Evolutionary conservation across 2,113 vertebrate species (phyloP).

Genomic region (Capreolus pygargus): DNA sequence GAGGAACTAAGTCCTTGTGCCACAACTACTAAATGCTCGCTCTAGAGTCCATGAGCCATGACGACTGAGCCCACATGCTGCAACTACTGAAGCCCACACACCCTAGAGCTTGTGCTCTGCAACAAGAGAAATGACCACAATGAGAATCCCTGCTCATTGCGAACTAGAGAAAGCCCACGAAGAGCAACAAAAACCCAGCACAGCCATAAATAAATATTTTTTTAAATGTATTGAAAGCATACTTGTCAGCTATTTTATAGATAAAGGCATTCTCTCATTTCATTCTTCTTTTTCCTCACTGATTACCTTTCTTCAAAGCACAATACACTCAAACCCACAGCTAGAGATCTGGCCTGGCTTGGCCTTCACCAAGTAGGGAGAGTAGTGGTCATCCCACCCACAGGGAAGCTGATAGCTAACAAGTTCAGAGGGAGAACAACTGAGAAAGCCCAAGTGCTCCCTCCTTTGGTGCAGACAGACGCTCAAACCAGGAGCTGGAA

Average conservation of each 20-base stretch:
- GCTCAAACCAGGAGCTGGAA: not conserved
- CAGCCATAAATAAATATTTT: not conserved
- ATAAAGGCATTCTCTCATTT: not conserved
- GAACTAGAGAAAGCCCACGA: not conserved
- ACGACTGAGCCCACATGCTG: not conserved
- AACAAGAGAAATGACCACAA: not conserved
- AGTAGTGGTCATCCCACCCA: not conserved
- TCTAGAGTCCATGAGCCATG: not conserved
- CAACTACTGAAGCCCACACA: not conserved
- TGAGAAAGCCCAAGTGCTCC: not conserved
- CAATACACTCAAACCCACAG: not conserved
- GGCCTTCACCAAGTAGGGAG: not conserved
- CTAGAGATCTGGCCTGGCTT: not conserved
- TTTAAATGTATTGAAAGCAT: not conserved
- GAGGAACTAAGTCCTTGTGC: not conserved
- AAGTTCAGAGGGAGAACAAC: not conserved
- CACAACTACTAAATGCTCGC: not conserved
- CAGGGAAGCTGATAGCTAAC: not conserved
- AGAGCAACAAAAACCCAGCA: not conserved
- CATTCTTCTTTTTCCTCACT: not conserved
- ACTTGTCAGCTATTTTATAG: not conserved
- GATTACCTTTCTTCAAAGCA: slow-evolving; percentile 10
- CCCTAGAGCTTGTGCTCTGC: not conserved
- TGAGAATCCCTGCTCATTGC: not conserved
- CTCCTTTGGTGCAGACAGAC: not conserved